A percentile compares a stretch with the other conserved stretches of the same genome.
Conservation (phyloP, 2,888 invertebrate genomes). For the Pseudococcus viburni region DNA sequence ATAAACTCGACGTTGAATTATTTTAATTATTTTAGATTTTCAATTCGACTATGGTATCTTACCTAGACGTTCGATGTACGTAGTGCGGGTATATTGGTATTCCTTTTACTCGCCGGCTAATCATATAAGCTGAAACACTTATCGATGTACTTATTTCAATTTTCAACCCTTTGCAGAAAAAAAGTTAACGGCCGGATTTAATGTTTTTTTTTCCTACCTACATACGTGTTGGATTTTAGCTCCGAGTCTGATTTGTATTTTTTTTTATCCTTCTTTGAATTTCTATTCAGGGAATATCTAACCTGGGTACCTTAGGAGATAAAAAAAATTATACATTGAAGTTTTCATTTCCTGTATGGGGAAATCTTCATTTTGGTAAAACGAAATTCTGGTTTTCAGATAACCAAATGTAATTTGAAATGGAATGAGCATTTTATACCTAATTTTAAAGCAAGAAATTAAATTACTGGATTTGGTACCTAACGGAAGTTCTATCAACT, state of each 20-base stretch:
- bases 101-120: background rate
- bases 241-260: background rate
- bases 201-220: background rate
- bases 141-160: background rate
- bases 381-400: background rate
- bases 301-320: background rate
- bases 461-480: no score
- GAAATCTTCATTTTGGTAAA: background rate
- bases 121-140: background rate
- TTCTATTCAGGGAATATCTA: background rate
- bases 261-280: slow-evolving; percentile 3
- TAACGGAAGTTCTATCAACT: no score
- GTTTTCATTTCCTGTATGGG: background rate
- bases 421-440: no score
- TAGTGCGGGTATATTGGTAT: background rate
- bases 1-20: background rate
- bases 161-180: background rate
- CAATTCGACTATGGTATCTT: background rate
- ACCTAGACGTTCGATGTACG: background rate
- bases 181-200: background rate
- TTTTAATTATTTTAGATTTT: slow-evolving; percentile 14
- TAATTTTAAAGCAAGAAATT: no score
- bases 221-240: background rate
- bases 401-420: no score
- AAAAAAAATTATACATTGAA: background rate